Base-by-base conservation (phyloP, 1,140 invertebrate genomes). In the Zaprionus camerounensis region DNA sequence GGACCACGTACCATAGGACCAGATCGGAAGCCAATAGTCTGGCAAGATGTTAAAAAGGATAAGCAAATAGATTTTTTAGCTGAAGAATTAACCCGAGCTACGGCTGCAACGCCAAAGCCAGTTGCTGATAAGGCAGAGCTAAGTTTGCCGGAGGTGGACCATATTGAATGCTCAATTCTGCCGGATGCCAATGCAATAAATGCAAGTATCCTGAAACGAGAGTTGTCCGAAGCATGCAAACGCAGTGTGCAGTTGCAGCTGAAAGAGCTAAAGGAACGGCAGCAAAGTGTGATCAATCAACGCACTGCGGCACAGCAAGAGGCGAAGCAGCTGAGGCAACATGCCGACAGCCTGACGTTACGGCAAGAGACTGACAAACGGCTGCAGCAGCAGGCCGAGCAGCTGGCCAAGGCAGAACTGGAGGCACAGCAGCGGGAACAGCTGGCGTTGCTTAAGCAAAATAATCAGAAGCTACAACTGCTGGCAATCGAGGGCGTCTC, bases 401-500 rank as follows among this genome's bases (percentile, higher is more conserved):
- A 81, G 28, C 53, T 90, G 28, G 71, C 87, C 5, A 53, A 59
- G 0, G 34, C 57, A 2, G 80, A 91, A 20, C 9, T 92, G n/a
- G 78, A 91, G 20, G 57, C 59, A 28, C 71, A 81, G 0, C 80
- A 91, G 53, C 59, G 69, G 0, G 75, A 90, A 44, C 75, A 86
- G 26, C 36, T 59, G 3, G 46, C 57, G 5, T 49, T 82, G 6
- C 75, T 76, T 5, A 41, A 62, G 7, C 71, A 78, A 46, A 91
- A 74, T 2, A 73, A 91, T 31, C 79, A 71, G 24, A 82, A 88
- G 36, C 55, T 92, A n/a, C 76, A 91, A 24, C 36, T 78, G 15
- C 71, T 92, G 3, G 78, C 76, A 0, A 59, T 92, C 17, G 82
- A 92, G 22, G 88, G 79, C 4, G 74, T 91, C 5, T 72, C 86